A percentile compares a stretch with the other conserved stretches of the same genome.
Conservation (phyloP, 2,113 vertebrate species). For the Xyrauchen texanus region DNA sequence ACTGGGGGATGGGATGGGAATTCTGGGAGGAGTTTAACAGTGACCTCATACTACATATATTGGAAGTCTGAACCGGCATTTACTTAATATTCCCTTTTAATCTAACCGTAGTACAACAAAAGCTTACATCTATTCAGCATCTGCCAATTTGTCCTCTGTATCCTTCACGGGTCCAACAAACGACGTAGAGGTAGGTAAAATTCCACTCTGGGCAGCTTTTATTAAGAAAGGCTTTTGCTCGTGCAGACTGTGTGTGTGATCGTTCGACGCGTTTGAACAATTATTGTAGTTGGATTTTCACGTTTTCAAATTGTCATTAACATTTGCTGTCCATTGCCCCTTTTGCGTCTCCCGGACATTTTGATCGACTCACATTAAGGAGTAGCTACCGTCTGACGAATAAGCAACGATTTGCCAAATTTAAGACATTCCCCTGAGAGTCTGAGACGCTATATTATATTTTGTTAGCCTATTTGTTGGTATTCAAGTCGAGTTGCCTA, state of each 20-base stretch:
- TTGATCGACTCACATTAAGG: slow-evolving; percentile 39
- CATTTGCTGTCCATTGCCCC: too few relatives aligned
- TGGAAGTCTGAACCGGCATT: slow-evolving; percentile 44
- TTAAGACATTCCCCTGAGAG: slow-evolving; percentile 8
- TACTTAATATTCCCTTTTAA: slow-evolving; percentile 42
- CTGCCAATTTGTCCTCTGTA: slow-evolving; percentile 35
- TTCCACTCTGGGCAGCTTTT: neutral
- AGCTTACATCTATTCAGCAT: slow-evolving; percentile 44
- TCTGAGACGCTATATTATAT: neutral
- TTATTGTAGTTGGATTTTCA: slow-evolving; percentile 6
- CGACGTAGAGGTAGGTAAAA: slow-evolving; percentile 23
- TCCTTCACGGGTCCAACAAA: slow-evolving; percentile 28
- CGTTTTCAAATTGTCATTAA: neutral
- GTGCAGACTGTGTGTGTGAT: neutral
- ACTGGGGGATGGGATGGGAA: slow-evolving; percentile 33
- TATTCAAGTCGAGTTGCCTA: slow-evolving; percentile 3
- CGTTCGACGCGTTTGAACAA: slow-evolving; percentile 16
- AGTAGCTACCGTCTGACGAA: slow-evolving; percentile 22
- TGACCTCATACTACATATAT: slow-evolving; percentile 52
- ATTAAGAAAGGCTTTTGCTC: neutral
- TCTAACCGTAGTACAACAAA: slow-evolving; percentile 10
- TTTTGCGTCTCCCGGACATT: slow-evolving; percentile 45
- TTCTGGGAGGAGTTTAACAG: slow-evolving; percentile 48
- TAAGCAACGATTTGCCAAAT: slow-evolving; percentile 19
- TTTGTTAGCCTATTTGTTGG: slow-evolving; percentile 7